These are phyloP conservation scores for Propithecus deckenii DNA, from an alignment of 2,797 vertebrate genomes.

Conservation along the genomic window DNA sequence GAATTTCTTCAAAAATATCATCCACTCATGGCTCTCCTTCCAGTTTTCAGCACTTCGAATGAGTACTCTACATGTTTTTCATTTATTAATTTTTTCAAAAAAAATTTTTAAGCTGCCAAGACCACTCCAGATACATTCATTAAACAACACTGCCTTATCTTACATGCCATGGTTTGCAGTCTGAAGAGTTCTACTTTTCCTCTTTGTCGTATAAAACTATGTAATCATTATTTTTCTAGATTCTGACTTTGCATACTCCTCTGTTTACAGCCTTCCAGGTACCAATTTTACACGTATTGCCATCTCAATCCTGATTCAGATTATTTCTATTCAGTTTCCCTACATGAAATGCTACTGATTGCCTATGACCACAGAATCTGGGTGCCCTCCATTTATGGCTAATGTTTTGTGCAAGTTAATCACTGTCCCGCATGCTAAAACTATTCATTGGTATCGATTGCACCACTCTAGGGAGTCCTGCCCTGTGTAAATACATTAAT, in stretches of 20 bases:
- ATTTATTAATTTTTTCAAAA: background rate
- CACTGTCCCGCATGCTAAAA: background rate
- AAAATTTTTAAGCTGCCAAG: background rate
- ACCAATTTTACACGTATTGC: background rate
- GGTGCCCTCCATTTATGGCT: background rate
- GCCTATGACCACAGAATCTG: background rate
- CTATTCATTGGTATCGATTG: background rate
- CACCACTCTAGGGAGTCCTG: background rate
- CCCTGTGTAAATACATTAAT: slow-evolving; percentile 23
- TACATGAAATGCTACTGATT: background rate
- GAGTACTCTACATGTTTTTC: background rate
- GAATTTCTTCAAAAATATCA: background rate
- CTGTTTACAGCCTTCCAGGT: background rate
- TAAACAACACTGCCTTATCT: background rate
- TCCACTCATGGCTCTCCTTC: background rate
- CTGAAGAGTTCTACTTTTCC: background rate
- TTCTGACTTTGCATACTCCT: background rate
- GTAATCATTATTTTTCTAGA: background rate
- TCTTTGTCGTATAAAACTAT: background rate
- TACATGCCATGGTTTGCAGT: background rate
- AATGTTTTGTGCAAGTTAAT: background rate
- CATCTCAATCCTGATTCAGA: background rate
- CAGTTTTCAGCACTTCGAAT: background rate
- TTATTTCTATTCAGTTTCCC: background rate
- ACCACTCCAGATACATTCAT: rapidly evolving